phyloP scores from a whole-genome alignment of 2,113 vertebrate genomes.

The Chroicocephalus ridibundus region DNA sequence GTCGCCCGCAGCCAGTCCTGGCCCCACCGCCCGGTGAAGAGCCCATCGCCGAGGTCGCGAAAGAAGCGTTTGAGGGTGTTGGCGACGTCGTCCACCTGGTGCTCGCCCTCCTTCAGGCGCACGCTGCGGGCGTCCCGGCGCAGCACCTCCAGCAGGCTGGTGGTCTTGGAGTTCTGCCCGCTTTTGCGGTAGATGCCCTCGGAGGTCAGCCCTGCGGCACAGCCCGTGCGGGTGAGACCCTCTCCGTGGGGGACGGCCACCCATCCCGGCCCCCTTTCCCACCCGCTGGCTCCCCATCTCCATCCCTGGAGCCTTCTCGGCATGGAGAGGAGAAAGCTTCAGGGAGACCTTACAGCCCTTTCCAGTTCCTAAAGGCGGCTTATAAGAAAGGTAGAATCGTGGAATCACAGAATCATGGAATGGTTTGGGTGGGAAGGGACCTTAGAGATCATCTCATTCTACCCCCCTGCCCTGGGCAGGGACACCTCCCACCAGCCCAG shows the following conservation, averaged over 20 bases:
- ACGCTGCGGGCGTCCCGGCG: conserved; percentile 84
- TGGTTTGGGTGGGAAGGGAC: no score
- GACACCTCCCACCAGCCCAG: no score
- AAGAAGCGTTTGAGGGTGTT: conserved; percentile 94
- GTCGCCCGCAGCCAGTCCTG: conserved; percentile 80
- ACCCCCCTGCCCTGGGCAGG: no score
- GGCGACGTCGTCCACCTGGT: conserved; percentile 92
- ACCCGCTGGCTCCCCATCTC: neutral
- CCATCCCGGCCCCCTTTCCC: rapidly evolving
- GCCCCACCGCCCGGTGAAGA: conserved; percentile 79
- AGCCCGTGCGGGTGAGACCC: neutral
- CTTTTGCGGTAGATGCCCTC: conserved; percentile 98
- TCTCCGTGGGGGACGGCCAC: neutral
- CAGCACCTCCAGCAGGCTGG: conserved; percentile 81
- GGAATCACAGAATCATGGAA: no score
- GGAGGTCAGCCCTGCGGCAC: conserved; percentile 80
- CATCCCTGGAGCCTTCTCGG: neutral
- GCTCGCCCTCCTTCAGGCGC: conserved; percentile 85
- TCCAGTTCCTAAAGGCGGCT: no score
- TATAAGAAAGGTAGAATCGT: no score
- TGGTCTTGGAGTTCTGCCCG: conserved; percentile 90
- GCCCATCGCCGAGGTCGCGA: conserved; percentile 84
- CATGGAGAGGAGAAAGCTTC: neutral
- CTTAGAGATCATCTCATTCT: no score
- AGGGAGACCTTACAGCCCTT: neutral